Percentiles rank a stretch among this genome's conserved stretches.
Conservation (phyloP, 2,113 vertebrate species). For the Shinisaurus crocodilurus region DNA sequence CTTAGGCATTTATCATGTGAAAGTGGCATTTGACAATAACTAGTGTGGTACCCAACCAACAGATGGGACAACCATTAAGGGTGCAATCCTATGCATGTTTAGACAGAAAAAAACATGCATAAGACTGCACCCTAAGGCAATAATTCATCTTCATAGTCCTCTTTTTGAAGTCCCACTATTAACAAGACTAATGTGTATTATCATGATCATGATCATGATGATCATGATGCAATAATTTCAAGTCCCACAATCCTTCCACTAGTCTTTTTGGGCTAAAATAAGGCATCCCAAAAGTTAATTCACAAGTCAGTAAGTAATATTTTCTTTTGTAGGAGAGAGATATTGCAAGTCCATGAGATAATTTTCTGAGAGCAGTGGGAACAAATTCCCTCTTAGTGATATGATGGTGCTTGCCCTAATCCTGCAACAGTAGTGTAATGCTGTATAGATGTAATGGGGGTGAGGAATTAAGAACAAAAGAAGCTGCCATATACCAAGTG, state of each 20-base stretch:
- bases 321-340: neutral
- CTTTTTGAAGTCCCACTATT: neutral
- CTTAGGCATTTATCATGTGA: slow-evolving; percentile 5
- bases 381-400: neutral
- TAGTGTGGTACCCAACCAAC: neutral
- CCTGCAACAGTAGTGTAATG: no score
- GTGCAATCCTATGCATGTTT: no score
- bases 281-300: neutral
- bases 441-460: neutral
- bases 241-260: neutral
- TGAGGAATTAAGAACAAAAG: neutral
- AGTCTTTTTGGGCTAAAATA: neutral
- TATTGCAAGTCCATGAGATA: neutral
- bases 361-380: neutral
- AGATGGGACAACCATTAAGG: no score
- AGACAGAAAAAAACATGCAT: no score
- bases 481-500: no score
- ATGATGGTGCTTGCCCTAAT: neutral
- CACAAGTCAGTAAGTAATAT: neutral
- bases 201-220: no score
- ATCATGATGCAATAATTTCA: neutral
- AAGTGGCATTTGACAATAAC: slow-evolving; percentile 14
- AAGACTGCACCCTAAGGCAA: neutral
- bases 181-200: neutral
- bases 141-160: neutral